A percentile compares a stretch with the other conserved stretches of the same genome.
Evolutionary conservation across 2,113 vertebrate species (phyloP).

Genomic region (Thermophis baileyi): DNA sequence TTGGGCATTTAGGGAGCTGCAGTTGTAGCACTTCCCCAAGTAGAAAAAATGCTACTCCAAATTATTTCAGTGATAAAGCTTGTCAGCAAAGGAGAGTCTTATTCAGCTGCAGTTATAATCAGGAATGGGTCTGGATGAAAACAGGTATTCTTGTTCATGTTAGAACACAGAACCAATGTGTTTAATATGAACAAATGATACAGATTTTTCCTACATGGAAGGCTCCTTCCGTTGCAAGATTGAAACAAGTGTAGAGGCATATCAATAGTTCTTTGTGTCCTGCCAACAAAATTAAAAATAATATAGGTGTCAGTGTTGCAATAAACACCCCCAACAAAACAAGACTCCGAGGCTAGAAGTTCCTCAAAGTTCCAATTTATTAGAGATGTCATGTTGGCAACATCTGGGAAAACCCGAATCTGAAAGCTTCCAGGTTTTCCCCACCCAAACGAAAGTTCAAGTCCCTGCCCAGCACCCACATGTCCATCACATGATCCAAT

Average conservation of each 20-base stretch:
- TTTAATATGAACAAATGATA: neutral
- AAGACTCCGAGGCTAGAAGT: no score
- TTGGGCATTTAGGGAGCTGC: neutral
- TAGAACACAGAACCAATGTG: neutral
- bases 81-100: neutral
- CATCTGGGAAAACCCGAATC: no score
- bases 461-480: no score
- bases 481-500: no score
- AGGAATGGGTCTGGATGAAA: neutral
- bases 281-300: neutral
- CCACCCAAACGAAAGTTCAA: no score
- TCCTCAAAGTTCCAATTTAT: no score
- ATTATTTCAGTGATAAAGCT: neutral
- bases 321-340: no score
- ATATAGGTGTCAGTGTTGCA: no score
- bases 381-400: no score
- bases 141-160: neutral
- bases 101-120: neutral
- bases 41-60: neutral
- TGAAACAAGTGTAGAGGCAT: neutral
- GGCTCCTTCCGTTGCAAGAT: neutral
- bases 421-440: no score
- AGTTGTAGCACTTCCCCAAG: neutral
- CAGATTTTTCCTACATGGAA: neutral
- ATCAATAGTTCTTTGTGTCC: constrained; percentile 1